phyloP scores from a whole-genome alignment of 2,888 invertebrate species.

The Ornithoptera priamus region DNA sequence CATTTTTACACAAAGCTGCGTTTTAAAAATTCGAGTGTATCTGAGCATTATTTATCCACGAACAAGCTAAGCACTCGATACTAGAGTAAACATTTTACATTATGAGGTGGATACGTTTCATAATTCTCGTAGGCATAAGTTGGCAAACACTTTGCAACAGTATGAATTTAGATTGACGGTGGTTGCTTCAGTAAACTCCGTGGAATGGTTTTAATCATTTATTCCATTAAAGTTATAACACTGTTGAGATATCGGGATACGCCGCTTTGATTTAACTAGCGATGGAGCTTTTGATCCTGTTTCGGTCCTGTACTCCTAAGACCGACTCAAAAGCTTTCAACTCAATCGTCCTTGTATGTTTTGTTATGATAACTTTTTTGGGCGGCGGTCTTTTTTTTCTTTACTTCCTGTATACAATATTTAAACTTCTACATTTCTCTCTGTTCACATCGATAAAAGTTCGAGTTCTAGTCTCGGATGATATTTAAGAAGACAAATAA shows the following conservation, averaged over 20 bases:
- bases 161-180: conserved; percentile 57
- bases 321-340: background rate
- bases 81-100: conserved; percentile 16
- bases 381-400: no score
- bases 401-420: no score
- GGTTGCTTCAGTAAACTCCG: conserved; percentile 31
- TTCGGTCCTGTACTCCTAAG: background rate
- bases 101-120: conserved; percentile 25
- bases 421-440: no score
- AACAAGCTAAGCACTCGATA: conserved; percentile 35
- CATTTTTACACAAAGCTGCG: no score
- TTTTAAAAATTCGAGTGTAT: conserved; percentile 1
- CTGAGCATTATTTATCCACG: background rate
- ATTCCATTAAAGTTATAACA: conserved; percentile 70
- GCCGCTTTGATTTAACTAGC: conserved; percentile 36
- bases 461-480: no score
- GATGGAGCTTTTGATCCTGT: conserved; percentile 11
- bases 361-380: no score
- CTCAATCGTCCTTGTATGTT: background rate
- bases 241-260: conserved; percentile 37
- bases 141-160: conserved; percentile 38
- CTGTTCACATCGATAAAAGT: no score
- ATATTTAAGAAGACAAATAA: no score
- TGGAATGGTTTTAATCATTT: conserved; percentile 53
- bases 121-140: conserved; percentile 35